A percentile compares a stretch with the other conserved stretches of the same genome.
These are phyloP conservation scores for Hippopotamyrus pictus DNA, from an alignment of 2,797 vertebrate species.

Conservation along the genomic window DNA sequence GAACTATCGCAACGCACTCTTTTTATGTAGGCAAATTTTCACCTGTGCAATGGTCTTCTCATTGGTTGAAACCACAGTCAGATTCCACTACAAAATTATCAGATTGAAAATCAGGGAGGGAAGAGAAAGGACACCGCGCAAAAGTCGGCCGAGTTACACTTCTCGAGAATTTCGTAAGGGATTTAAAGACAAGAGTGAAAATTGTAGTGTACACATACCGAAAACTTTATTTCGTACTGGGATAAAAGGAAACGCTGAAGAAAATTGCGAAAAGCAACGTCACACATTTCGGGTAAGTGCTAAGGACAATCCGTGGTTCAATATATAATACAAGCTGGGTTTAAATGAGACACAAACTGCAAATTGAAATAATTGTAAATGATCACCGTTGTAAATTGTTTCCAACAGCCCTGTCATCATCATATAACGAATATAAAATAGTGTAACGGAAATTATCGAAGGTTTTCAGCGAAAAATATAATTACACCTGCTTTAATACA, in stretches of 20 bases:
- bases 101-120: slow-evolving; percentile 76
- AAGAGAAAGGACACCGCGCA: slow-evolving; percentile 40
- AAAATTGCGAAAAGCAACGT: background rate
- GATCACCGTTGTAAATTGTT: background rate
- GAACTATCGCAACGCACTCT: background rate
- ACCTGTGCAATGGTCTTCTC: slow-evolving; percentile 44
- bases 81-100: slow-evolving; percentile 65
- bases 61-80: slow-evolving; percentile 68
- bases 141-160: slow-evolving; percentile 44
- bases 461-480: background rate
- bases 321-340: background rate
- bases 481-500: background rate
- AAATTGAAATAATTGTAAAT: background rate
- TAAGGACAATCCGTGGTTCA: background rate
- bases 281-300: slow-evolving; percentile 9
- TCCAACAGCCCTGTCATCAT: background rate
- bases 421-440: background rate
- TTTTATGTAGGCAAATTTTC: slow-evolving; percentile 55
- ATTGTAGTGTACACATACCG: background rate
- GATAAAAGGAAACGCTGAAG: background rate
- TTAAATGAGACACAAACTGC: background rate
- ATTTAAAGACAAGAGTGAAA: slow-evolving; percentile 39
- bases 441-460: background rate
- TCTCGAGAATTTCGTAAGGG: slow-evolving; percentile 46
- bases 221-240: background rate